A percentile compares a stretch with the other conserved stretches of the same genome.
These are phyloP conservation scores for Phaedon cochleariae DNA, from an alignment of 2,888 invertebrate genomes.

Conservation along the genomic window DNA sequence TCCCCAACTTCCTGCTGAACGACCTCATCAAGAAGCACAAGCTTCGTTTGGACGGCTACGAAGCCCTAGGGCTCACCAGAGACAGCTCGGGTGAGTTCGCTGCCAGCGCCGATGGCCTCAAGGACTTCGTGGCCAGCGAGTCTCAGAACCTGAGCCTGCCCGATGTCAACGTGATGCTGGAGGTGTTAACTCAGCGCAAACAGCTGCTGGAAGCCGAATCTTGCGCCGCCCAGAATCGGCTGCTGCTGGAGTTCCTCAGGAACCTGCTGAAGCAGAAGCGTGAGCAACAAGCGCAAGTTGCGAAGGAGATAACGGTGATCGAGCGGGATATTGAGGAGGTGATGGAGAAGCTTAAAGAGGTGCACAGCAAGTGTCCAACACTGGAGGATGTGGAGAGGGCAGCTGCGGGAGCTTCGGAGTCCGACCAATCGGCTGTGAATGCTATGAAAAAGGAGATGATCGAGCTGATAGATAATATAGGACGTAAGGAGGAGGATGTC, in stretches of 20 bases:
- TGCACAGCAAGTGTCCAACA: constrained; percentile 68
- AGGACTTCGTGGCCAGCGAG: constrained; percentile 73
- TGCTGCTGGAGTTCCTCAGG: constrained; percentile 85
- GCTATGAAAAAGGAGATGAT: constrained; percentile 68
- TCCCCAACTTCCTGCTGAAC: constrained; percentile 87
- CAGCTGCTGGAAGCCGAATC: constrained; percentile 83
- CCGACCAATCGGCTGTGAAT: constrained; percentile 62
- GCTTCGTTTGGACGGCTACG: constrained; percentile 63
- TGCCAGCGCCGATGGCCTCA: constrained; percentile 65
- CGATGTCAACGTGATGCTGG: constrained; percentile 84
- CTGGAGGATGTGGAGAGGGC: constrained; percentile 66
- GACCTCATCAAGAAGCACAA: constrained; percentile 81
- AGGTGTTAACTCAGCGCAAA: constrained; percentile 80
- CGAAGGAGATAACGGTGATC: constrained; percentile 78
- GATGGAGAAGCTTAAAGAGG: constrained; percentile 69
- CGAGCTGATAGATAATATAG: constrained; percentile 66
- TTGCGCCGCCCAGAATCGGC: constrained; percentile 78
- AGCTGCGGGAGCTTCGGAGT: constrained; percentile 61
- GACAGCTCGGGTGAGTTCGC: constrained; percentile 61
- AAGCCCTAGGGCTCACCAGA: constrained; percentile 59
- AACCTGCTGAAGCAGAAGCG: constrained; percentile 79
- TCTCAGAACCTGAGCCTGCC: constrained; percentile 77
- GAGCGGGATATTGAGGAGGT: constrained; percentile 78
- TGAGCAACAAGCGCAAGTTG: constrained; percentile 72
- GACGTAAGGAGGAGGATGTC: constrained; percentile 36